Evolutionary conservation across 2,888 invertebrate genomes (phyloP).

Genomic region (Julus scanicus): DNA sequence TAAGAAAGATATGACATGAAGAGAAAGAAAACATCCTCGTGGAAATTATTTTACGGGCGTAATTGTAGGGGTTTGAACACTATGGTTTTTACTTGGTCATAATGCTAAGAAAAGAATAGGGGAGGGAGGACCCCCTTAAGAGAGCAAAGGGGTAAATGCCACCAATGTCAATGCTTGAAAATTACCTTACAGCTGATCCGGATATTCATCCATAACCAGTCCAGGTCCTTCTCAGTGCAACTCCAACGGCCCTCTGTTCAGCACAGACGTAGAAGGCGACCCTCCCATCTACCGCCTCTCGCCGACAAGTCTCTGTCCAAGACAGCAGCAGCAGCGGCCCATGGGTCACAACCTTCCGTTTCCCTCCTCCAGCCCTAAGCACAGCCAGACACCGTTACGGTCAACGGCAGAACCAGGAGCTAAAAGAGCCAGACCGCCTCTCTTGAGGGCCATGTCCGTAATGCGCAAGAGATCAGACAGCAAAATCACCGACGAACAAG

Average conservation of each 20-base stretch:
- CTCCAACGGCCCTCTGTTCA: conserved; percentile 79
- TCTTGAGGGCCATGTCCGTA: conserved; percentile 47
- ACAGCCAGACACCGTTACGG: neutral
- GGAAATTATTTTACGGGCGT: conserved; percentile 8
- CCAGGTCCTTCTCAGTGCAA: conserved; percentile 85
- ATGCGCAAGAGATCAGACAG: conserved; percentile 55
- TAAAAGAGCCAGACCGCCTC: conserved; percentile 41
- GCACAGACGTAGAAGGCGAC: conserved; percentile 46
- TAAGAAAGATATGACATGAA: conserved; percentile 29
- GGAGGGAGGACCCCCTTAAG: neutral
- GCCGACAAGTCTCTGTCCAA: neutral
- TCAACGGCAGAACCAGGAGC: neutral
- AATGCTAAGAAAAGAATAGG: conserved; percentile 4
- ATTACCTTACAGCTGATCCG: conserved; percentile 68
- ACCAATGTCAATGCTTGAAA: conserved; percentile 14
- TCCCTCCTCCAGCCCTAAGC: conserved; percentile 40
- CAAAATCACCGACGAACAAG: conserved; percentile 56
- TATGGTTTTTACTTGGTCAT: conserved; percentile 43
- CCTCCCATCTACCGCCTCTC: neutral
- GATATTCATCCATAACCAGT: conserved; percentile 87
- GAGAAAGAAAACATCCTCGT: neutral
- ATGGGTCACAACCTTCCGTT: neutral
- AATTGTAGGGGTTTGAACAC: conserved; percentile 44
- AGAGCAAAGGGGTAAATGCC: conserved; percentile 31
- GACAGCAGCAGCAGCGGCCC: neutral